phyloP scores from a whole-genome alignment of 2,113 vertebrate genomes.

The human region DNA sequence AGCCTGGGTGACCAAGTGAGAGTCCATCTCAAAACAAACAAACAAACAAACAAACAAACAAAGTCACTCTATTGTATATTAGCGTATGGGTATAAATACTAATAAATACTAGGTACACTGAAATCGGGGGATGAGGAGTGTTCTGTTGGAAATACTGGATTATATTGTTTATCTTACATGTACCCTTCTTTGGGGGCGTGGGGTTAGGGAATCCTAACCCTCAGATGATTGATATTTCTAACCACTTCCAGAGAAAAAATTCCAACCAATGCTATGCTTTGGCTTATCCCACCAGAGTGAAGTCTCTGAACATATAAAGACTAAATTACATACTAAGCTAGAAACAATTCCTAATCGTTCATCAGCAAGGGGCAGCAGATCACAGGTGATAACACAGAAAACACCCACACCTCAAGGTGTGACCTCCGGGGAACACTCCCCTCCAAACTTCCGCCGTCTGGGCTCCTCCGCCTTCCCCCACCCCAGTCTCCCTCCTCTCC shows the following conservation, averaged over 20 bases:
- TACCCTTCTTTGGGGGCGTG: neutral
- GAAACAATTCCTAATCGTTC: slow-evolving; percentile 40
- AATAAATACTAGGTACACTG: neutral
- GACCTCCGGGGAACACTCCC: neutral
- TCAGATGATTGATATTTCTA: neutral
- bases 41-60: too few relatives aligned
- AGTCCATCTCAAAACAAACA: too few relatives aligned
- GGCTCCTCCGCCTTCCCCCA: neutral
- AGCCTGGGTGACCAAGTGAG: too few relatives aligned
- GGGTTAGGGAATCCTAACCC: neutral
- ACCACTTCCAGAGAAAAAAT: neutral
- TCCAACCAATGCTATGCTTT: neutral
- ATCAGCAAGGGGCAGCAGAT: neutral
- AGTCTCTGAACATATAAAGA: neutral
- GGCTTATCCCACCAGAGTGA: neutral
- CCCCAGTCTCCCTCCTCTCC: neutral
- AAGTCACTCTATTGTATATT: too few relatives aligned
- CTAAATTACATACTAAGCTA: neutral
- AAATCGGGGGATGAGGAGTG: accelerated
- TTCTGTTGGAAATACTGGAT: neutral
- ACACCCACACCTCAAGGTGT: slow-evolving; percentile 2
- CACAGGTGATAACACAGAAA: neutral
- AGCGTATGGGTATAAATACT: neutral
- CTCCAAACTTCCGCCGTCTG: too few relatives aligned
- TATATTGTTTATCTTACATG: neutral